Percentiles rank a stretch among this genome's conserved stretches.
Evolutionary conservation across 2,888 invertebrate species (phyloP).

Genomic region (Thumatha senex): DNA sequence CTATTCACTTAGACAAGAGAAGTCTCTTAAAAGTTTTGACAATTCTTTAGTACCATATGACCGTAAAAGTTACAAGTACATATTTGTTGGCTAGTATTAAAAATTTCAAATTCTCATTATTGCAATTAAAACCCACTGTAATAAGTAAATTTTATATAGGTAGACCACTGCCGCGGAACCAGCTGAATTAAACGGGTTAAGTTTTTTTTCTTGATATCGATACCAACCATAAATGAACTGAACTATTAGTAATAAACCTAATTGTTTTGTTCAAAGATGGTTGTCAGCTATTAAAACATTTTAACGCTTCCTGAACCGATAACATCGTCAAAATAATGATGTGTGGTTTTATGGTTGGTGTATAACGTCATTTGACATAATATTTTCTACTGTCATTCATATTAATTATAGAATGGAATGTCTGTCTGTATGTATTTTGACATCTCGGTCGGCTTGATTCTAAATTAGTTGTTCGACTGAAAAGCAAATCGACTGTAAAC

Average conservation of each 20-base stretch:
- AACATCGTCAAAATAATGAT: slow-evolving; percentile 24
- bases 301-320: slow-evolving; percentile 51
- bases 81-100: too few species aligned
- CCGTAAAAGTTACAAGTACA: too few species aligned
- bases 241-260: slow-evolving; percentile 49
- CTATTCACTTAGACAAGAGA: background rate
- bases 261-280: slow-evolving; percentile 57
- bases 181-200: slow-evolving; percentile 42
- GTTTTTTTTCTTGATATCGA: slow-evolving; percentile 40
- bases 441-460: too few species aligned
- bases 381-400: background rate
- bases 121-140: background rate
- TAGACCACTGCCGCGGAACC: slow-evolving; percentile 50
- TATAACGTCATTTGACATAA: too few species aligned
- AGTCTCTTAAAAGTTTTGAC: too few species aligned
- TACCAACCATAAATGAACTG: slow-evolving; percentile 42
- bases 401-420: too few species aligned
- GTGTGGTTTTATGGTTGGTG: slow-evolving; percentile 5
- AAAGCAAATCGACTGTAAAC: background rate
- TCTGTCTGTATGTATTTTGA: background rate
- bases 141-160: slow-evolving; percentile 55
- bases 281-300: slow-evolving; percentile 42
- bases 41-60: too few species aligned
- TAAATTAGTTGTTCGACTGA: too few species aligned
- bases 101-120: background rate